Base-by-base conservation (phyloP, 2,797 vertebrate genomes). In the Ctenosaura bakeri region DNA sequence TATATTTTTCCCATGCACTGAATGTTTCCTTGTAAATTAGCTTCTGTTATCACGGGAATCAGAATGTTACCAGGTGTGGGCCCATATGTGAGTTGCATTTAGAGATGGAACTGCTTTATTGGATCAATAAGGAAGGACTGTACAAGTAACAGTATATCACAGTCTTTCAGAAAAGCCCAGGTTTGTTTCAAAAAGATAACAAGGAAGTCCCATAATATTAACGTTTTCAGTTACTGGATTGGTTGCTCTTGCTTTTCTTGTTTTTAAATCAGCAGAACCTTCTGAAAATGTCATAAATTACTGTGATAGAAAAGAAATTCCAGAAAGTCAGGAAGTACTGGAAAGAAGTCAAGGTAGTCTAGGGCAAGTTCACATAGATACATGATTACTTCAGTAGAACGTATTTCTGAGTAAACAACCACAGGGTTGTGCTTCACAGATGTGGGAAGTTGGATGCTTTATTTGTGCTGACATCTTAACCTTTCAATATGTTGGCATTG, bases 61-160 rank as follows among this genome's bases (percentile, higher is more conserved):
- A 90, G 73, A 62, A 87, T 38, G 22, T 78, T 79, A 83, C 20
- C 83, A 92, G 91, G n/a, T 38, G 54, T 24, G 73, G 64, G 80
- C 7, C 38, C 20, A 32, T 77, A 32, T 77, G 56, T 29, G 14
- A 6, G 54, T 32, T 76, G 12, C 6, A 56, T 86, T 86, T 22
- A 59, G 16, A 10, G 73, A 24, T 29, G 3, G 32, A 29, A 74
- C 32, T 35, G 10, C 50, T 82, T 59, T 56, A 16, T 2, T 69
- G 26, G 29, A 32, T 52, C 16, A 8, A 52, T 71, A 32, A 38
- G 9, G 24, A 32, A 38, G 9, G 38, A 8, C 29, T 52, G 10
- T 71, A 18, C 8, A 29, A 14, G 24, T 35, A 69, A 32, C 64
- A n/a, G 64, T 56, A 59, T 20, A 59, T 46, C 3, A 46, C 5